Base-by-base conservation (phyloP, 2,888 invertebrate species). In the Myopa tessellatipennis region DNA sequence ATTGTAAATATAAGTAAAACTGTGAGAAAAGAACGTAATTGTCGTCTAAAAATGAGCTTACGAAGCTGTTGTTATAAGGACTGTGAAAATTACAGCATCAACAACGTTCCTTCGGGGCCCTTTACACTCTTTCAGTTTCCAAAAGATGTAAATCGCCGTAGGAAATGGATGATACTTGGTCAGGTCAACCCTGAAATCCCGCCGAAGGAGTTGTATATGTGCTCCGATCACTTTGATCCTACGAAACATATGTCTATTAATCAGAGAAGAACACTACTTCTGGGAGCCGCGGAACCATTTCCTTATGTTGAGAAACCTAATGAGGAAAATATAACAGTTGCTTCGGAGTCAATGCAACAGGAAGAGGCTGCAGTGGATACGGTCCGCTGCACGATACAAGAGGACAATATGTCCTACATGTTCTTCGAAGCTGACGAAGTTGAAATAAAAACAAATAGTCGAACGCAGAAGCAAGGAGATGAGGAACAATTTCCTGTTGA, bases 151-250 rank as follows among this genome's bases (percentile, higher is more conserved):
- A 79, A 81, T 4, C 84, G 88, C 0, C 83, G 82, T 0, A 77
- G 82, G 6, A 74, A 81, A n/a, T 88, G 88, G 88, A 79, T 83
- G 63, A 34, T 80, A 12, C 76, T 85, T 2, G 88, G 86, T 0
- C 79, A 81, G 18, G 85, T 85, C 4, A 69, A 79, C 12, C 77
- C 82, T 0, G 80, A 83, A 70, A 68, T 85, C 12, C 78, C 82
- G 0, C 38, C n/a, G 0, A 78, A 77, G 0, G 76, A 80, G 52
- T 74, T 85, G 50, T 84, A 77, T 65, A 85, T 87, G 79, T 88
- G 88, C 74, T 85, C 86, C 0, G 83, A 84, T n/a, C 88, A 88
- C 78, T 88, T 88, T 12, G 87, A 88, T 75, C 78, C 78, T 45
- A 38, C 68, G 3, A 85, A 84, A 77, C 86, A 82, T 36, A 58